phyloP scores from a whole-genome alignment of 2,797 vertebrate genomes.

The Lerista edwardsae region DNA sequence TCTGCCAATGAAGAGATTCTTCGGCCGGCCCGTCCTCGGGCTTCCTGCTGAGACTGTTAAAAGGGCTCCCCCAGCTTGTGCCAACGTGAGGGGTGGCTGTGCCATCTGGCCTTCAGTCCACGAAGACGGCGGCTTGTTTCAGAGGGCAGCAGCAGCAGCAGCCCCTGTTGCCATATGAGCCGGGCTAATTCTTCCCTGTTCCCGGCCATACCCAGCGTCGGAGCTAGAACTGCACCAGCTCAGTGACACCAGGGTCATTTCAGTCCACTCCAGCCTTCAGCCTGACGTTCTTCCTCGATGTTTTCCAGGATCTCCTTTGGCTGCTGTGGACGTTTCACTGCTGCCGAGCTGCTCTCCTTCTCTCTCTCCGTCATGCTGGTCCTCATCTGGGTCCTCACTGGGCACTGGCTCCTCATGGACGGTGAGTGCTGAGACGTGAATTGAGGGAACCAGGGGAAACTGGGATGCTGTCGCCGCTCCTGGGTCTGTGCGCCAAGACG shows the following conservation, averaged over 20 bases:
- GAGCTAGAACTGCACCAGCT: too few species aligned
- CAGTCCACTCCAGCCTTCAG: too few species aligned
- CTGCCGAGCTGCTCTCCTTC: slow-evolving; percentile 96
- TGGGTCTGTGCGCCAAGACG: not conserved
- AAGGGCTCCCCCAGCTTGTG: not conserved
- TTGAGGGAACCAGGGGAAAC: not conserved
- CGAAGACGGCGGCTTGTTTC: not conserved
- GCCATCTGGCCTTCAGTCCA: slow-evolving; percentile 29
- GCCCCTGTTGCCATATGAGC: slow-evolving; percentile 5
- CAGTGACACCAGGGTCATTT: too few species aligned
- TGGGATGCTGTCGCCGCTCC: slow-evolving; percentile 4
- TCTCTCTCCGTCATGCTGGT: slow-evolving; percentile 96
- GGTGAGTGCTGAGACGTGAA: slow-evolving; percentile 78
- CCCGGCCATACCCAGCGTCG: not conserved
- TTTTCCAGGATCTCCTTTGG: slow-evolving; percentile 95
- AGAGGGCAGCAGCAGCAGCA: slow-evolving; percentile 24
- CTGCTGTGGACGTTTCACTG: slow-evolving; percentile 97
- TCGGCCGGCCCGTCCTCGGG: not conserved
- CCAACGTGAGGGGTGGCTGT: not conserved
- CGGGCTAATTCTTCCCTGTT: too few species aligned
- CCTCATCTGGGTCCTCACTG: slow-evolving; percentile 98
- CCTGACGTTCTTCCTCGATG: slow-evolving; percentile 33
- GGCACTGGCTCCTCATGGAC: slow-evolving; percentile 99
- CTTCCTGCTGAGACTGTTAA: slow-evolving; percentile 15
- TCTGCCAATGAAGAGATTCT: not conserved